Conservation (phyloP, 2,888 invertebrate species). For the Lepidonotus clava region DNA sequence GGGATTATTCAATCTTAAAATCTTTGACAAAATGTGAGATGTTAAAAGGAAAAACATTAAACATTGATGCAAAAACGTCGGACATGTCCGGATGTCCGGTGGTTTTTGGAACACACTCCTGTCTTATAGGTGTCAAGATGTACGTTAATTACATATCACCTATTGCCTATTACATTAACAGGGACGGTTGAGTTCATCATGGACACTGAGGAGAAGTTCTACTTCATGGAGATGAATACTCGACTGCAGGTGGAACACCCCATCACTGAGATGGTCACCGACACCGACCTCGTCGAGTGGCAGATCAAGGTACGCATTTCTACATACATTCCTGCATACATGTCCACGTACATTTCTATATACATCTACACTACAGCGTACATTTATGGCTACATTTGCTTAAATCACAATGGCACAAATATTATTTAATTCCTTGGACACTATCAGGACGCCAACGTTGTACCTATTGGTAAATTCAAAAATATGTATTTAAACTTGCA, state of each 20-base stretch:
- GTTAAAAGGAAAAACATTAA: too few species aligned
- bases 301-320: slow-evolving; percentile 83
- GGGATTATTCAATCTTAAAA: too few species aligned
- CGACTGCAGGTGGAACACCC: slow-evolving; percentile 83
- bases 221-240: slow-evolving; percentile 99
- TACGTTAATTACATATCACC: too few species aligned
- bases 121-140: too few species aligned
- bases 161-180: slow-evolving; percentile 63
- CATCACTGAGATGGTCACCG: slow-evolving; percentile 97
- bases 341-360: not conserved
- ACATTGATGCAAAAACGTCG: too few species aligned
- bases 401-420: not conserved
- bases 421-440: not conserved
- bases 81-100: too few species aligned
- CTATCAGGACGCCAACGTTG: too few species aligned
- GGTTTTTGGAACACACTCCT: too few species aligned
- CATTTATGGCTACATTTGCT: not conserved
- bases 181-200: slow-evolving; percentile 99
- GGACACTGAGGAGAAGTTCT: slow-evolving; percentile 92
- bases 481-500: not conserved
- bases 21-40: too few species aligned
- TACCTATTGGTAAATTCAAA: too few species aligned
- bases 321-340: too few species aligned
- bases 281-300: slow-evolving; percentile 98
- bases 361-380: not conserved